phyloP scores from a whole-genome alignment of 2,113 vertebrate genomes.

The Apteryx owenii region DNA sequence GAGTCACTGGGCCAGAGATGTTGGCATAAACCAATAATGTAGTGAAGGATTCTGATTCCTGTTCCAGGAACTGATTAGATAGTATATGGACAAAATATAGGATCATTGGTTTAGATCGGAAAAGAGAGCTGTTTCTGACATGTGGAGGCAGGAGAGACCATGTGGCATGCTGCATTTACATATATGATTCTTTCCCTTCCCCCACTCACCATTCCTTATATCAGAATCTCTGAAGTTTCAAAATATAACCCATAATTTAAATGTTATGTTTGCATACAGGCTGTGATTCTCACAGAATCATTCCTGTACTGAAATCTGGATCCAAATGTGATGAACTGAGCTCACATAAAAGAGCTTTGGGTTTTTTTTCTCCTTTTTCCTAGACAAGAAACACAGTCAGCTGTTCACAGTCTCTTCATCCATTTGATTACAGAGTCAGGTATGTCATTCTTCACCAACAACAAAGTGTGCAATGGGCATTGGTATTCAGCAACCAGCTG shows the following conservation, averaged over 20 bases:
- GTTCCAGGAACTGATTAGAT: not conserved
- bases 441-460: not conserved
- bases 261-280: not conserved
- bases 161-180: fast-evolving
- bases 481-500: slow-evolving; percentile 10
- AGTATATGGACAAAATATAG: not conserved
- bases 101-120: not conserved
- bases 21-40: not conserved
- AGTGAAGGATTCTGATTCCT: not conserved
- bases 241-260: not conserved
- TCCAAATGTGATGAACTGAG: not conserved
- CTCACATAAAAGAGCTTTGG: not conserved
- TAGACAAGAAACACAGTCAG: not conserved
- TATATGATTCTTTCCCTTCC: not conserved
- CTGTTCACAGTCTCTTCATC: not conserved
- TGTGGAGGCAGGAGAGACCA: not conserved
- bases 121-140: not conserved
- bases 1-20: not conserved
- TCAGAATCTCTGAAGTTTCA: not conserved
- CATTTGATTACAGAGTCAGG: not conserved
- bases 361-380: not conserved
- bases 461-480: not conserved
- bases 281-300: not conserved
- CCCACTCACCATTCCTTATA: not conserved
- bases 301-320: not conserved